A percentile compares a stretch with the other conserved stretches of the same genome.
These are phyloP conservation scores for Heteronetta atricapilla DNA, from an alignment of 2,113 vertebrate genomes.

Conservation along the genomic window DNA sequence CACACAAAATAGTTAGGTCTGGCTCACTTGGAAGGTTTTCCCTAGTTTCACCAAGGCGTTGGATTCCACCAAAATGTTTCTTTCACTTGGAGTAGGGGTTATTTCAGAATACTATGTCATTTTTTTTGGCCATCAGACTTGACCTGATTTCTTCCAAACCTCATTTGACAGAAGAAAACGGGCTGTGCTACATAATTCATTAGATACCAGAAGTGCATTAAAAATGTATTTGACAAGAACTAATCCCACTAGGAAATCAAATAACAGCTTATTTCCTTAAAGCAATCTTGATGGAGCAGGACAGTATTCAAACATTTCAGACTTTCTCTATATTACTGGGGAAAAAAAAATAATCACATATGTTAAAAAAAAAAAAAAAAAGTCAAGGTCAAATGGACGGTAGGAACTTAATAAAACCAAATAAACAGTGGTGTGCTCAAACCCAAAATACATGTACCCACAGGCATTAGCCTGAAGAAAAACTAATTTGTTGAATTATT, in stretches of 20 bases:
- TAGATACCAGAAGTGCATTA: conserved; percentile 50
- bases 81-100: not conserved
- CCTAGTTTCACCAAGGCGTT: not conserved
- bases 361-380: not conserved
- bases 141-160: conserved; percentile 60
- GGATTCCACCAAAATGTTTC: not conserved
- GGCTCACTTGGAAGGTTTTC: not conserved
- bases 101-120: conserved; percentile 9
- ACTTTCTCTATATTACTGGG: not conserved
- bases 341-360: not conserved
- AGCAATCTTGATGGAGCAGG: not conserved
- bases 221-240: conserved; percentile 60
- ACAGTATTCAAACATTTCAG: not conserved
- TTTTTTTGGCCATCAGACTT: not conserved
- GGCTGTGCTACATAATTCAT: conserved; percentile 52
- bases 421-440: not conserved
- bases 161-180: conserved; percentile 32
- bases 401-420: not conserved
- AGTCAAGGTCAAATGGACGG: not conserved
- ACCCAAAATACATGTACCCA: not conserved
- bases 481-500: conserved; percentile 38
- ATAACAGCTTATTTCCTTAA: conserved; percentile 47
- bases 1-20: not conserved
- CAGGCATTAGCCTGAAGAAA: not conserved
- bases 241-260: conserved; percentile 52